Percentiles rank a stretch among this genome's conserved stretches.
Evolutionary conservation across 2,113 vertebrate genomes (phyloP).

Genomic region (Pollachius pollachius): DNA sequence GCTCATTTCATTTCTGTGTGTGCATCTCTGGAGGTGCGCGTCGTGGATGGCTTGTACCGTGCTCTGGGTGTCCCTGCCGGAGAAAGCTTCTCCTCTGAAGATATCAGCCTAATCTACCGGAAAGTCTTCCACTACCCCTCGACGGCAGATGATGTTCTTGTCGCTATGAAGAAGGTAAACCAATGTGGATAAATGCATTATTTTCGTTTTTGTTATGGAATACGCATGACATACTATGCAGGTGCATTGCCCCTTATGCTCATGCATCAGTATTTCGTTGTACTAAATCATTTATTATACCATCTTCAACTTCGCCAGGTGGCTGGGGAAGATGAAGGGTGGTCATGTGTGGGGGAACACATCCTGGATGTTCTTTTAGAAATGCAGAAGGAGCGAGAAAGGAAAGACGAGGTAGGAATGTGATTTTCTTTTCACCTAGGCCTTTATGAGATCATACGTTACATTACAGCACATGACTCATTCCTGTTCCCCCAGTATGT

Average conservation of each 20-base stretch:
- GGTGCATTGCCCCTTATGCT: not conserved
- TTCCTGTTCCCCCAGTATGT: too few species aligned
- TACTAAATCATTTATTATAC: not conserved
- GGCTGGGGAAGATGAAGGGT: slow-evolving; percentile 36
- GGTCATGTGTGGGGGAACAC: slow-evolving; percentile 57
- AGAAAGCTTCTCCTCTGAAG: slow-evolving; percentile 52
- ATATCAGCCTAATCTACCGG: slow-evolving; percentile 54
- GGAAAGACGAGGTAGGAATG: slow-evolving; percentile 57
- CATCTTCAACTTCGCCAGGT: slow-evolving; percentile 43
- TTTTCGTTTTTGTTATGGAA: not conserved
- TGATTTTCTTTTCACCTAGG: not conserved
- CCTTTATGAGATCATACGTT: not conserved
- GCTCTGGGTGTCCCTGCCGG: slow-evolving; percentile 49
- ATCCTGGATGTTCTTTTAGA: slow-evolving; percentile 68
- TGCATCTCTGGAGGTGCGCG: slow-evolving; percentile 37
- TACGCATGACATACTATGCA: not conserved
- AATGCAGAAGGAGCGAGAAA: slow-evolving; percentile 64
- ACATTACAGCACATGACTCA: not conserved
- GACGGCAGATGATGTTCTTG: slow-evolving; percentile 39
- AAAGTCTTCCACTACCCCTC: slow-evolving; percentile 57
- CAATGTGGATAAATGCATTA: not conserved
- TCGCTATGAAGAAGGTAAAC: slow-evolving; percentile 60
- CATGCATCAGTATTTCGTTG: not conserved
- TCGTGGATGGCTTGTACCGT: slow-evolving; percentile 41
- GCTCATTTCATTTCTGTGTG: not conserved